Conservation (phyloP, 2,113 vertebrate genomes). For the Ceratotherium simum region DNA sequence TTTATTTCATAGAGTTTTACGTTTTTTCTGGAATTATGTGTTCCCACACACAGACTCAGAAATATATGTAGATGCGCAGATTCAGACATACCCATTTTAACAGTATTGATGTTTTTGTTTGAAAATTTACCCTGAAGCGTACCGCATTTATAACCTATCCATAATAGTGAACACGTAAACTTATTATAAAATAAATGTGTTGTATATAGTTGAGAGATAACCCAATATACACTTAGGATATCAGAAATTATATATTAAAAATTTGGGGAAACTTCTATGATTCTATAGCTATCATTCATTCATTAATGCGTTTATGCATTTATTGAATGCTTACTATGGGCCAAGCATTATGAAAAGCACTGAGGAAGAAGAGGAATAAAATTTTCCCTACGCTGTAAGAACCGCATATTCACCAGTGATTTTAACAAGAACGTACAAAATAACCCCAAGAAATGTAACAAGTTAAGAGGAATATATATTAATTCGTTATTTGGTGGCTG, state of each 20-base stretch:
- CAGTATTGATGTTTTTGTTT: conserved; percentile 20
- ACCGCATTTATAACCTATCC: neutral
- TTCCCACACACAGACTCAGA: neutral
- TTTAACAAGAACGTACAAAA: neutral
- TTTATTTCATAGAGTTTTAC: neutral
- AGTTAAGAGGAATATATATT: neutral
- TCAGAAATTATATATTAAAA: neutral
- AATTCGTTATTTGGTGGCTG: neutral
- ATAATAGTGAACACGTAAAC: neutral
- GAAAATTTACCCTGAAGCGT: neutral
- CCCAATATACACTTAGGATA: neutral
- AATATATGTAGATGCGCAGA: neutral
- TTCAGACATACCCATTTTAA: neutral
- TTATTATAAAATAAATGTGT: neutral
- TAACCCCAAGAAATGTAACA: neutral
- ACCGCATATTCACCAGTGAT: neutral
- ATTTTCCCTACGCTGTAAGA: neutral
- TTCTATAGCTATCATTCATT: neutral
- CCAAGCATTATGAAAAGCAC: neutral
- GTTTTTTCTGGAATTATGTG: neutral
- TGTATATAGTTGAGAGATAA: neutral
- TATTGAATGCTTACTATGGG: neutral
- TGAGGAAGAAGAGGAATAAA: neutral
- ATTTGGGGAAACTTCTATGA: neutral
- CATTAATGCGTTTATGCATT: neutral